phyloP scores from a whole-genome alignment of 2,797 vertebrate species.

The Odontamblyopus rebecca region DNA sequence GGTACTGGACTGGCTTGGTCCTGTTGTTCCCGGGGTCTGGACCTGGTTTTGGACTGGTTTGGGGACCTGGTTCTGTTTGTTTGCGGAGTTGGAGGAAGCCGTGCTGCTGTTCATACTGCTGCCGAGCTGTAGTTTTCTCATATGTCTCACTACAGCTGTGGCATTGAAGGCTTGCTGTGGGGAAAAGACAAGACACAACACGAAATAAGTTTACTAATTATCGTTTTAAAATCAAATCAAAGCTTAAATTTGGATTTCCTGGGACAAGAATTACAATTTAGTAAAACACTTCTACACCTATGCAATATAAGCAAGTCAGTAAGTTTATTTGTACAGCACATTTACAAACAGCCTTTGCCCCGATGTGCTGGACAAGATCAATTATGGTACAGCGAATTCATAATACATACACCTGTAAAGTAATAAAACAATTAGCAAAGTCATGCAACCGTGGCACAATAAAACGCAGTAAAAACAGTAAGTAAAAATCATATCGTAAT shows the following conservation, averaged over 20 bases:
- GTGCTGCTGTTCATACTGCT: slow-evolving; percentile 24
- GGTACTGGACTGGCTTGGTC: slow-evolving; percentile 50
- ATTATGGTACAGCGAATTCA: too few relatives aligned
- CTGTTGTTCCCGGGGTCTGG: slow-evolving; percentile 22
- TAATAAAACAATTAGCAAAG: too few relatives aligned
- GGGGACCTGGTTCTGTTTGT: slow-evolving; percentile 52
- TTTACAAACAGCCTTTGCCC: too few relatives aligned
- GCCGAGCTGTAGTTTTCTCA: slow-evolving; percentile 70
- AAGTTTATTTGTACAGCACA: too few relatives aligned
- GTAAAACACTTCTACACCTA: background rate
- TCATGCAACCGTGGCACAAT: too few relatives aligned
- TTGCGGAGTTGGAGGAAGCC: slow-evolving; percentile 11
- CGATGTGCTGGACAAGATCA: too few relatives aligned
- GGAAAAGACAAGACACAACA: slow-evolving; percentile 27
- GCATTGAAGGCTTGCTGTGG: slow-evolving; percentile 97
- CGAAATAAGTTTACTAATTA: background rate
- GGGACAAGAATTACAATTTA: background rate
- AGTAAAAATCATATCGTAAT: too few relatives aligned
- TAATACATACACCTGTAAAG: too few relatives aligned
- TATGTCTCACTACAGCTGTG: slow-evolving; percentile 94
- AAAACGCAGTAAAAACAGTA: too few relatives aligned
- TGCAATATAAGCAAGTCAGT: background rate
- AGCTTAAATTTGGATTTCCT: background rate
- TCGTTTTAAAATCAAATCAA: background rate
- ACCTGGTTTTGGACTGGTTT: slow-evolving; percentile 43